These are phyloP conservation scores for Keiferia lycopersicella DNA, from an alignment of 2,888 invertebrate genomes.

Conservation along the genomic window DNA sequence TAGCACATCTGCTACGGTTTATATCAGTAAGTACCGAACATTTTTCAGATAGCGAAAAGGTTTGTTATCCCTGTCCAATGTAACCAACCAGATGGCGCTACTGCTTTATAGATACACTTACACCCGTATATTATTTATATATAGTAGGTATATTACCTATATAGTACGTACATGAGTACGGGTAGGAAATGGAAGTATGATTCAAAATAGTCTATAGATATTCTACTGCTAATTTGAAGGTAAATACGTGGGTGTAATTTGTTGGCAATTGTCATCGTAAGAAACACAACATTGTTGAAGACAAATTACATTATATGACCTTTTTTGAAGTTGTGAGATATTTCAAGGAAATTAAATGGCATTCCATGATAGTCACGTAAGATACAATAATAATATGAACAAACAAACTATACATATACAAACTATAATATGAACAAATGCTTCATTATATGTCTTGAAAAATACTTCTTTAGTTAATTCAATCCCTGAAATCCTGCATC, in stretches of 20 bases:
- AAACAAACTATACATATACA: too few species aligned
- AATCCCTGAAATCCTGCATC: too few species aligned
- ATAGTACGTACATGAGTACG: not conserved
- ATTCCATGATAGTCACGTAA: not conserved
- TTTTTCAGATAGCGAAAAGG: not conserved
- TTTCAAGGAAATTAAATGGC: not conserved
- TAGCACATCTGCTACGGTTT: not conserved
- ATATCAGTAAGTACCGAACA: too few species aligned
- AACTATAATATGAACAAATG: too few species aligned
- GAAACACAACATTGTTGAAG: not conserved
- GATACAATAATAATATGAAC: not conserved
- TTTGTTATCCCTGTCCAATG: not conserved
- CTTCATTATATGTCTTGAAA: too few species aligned
- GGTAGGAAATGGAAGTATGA: not conserved
- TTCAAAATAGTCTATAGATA: not conserved
- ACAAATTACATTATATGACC: slow-evolving; percentile 6
- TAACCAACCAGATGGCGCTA: slow-evolving; percentile 5
- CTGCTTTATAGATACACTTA: slow-evolving; percentile 12
- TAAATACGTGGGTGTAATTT: slow-evolving; percentile 8
- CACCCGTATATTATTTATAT: not conserved
- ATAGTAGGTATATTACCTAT: too few species aligned
- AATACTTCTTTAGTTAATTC: too few species aligned
- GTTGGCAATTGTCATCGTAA: slow-evolving; percentile 6
- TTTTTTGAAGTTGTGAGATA: not conserved
- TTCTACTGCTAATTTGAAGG: not conserved